A percentile compares a stretch with the other conserved stretches of the same genome.
phyloP scores from a whole-genome alignment of 2,797 vertebrate species.

The Spinibarbus caldwelli region DNA sequence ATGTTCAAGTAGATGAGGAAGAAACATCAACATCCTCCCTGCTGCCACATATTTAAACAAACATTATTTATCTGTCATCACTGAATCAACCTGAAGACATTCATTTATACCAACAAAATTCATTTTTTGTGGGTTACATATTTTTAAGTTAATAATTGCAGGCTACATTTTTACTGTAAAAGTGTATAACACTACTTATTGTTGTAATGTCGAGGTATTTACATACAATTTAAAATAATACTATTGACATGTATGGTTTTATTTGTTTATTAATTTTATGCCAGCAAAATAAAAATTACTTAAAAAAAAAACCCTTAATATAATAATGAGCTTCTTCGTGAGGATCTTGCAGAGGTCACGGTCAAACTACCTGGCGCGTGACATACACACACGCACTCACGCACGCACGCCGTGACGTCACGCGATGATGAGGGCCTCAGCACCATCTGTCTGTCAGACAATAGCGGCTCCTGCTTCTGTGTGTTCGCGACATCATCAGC shows the following conservation, averaged over 20 bases:
- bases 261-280: too few relatives aligned
- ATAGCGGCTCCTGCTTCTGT: slow-evolving; percentile 25
- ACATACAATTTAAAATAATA: not conserved
- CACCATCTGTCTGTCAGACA: slow-evolving; percentile 33
- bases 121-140: not conserved
- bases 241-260: too few relatives aligned
- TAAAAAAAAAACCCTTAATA: not conserved
- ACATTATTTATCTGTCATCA: not conserved
- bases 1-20: not conserved
- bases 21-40: not conserved
- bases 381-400: not conserved
- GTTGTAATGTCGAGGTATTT: not conserved
- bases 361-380: not conserved
- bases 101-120: not conserved
- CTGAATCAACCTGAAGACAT: not conserved
- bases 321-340: not conserved
- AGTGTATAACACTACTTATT: not conserved
- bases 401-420: slow-evolving; percentile 24
- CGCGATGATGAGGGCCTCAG: not conserved
- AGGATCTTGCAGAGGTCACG: not conserved
- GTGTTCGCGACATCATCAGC: not conserved
- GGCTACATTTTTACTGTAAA: too few relatives aligned
- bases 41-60: not conserved
- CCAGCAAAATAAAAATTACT: too few relatives aligned
- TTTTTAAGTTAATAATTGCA: not conserved